Base-by-base conservation (phyloP, 2,888 invertebrate species). In the Sinotaia quadrata region DNA sequence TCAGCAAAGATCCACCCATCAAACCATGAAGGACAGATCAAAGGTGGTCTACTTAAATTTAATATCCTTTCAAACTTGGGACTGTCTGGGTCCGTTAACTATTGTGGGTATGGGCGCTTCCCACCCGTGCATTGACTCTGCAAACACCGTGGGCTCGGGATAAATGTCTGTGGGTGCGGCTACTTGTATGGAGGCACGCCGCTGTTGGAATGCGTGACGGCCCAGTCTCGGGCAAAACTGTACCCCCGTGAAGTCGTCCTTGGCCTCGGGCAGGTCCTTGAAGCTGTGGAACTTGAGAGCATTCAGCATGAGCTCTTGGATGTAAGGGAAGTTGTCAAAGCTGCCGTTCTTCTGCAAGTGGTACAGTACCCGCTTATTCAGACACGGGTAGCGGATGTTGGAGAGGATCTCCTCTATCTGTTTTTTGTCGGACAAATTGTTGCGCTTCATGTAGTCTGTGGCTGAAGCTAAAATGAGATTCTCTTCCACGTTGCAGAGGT, bases 361-460 rank as follows among this genome's bases (percentile, higher is more conserved):
- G 67, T 84, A 84, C 29, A 84, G 76, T 51, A 84, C 82, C 63
- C 81, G 75, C 66, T 80, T 73, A 66, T 83, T 79, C 47, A 84
- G 76, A 24, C 81, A 72, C 2, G 84, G 84, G 71, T 84, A 84
- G 56, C 83, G 79, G 66, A 84, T 84, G 67, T 82, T 82, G 21
- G 81, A 76, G 29, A 84, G 74, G 57, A 84, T 83, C 56, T 81
- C 82, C 73, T 84, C 82, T 44, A 84, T 84, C 57, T 79, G 75
- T 8, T 75, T 75, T 68, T 83, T 82, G 72, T 83, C 83, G 61
- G 81, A 80, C 18, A 84, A 73, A 49, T 78, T 81, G 72, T 83
- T 84, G 68, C 79, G 77, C 76, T 84, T 84, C 84, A 84, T 84
- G 83, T 82, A 84, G 61, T 82, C 82, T 7, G 84, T 84, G 18